Conservation (phyloP, 2,113 vertebrate species). For the Xiphophorus maculatus region DNA sequence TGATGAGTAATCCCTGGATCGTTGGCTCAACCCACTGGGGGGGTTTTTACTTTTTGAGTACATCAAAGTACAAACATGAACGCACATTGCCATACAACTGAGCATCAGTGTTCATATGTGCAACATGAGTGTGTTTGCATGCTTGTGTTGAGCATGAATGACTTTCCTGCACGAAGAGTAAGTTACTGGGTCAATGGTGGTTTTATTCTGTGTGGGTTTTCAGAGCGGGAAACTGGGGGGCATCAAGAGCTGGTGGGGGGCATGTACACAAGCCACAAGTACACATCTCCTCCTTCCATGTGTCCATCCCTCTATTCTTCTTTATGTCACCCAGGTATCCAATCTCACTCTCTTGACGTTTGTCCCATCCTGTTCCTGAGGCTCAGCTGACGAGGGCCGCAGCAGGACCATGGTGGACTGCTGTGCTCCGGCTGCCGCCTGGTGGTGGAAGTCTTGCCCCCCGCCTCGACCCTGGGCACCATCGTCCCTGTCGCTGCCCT, state of each 20-base stretch:
- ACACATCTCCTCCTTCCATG: constrained; percentile 59
- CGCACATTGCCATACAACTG: constrained; percentile 34
- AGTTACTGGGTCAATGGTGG: constrained; percentile 29
- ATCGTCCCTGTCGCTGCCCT: constrained; percentile 92
- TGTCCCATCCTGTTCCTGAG: constrained; percentile 85
- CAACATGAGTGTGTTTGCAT: constrained; percentile 56
- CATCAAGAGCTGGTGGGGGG: constrained; percentile 45
- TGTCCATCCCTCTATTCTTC: constrained; percentile 35
- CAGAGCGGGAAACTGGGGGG: constrained; percentile 6
- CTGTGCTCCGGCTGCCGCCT: constrained; percentile 46
- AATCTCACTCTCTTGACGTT: constrained; percentile 92
- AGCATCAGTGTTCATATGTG: constrained; percentile 47
- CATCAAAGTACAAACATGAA: constrained; percentile 44
- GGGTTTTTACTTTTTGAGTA: constrained; percentile 18
- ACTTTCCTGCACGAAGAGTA: constrained; percentile 36
- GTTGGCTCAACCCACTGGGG: constrained; percentile 25
- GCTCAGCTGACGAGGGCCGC: constrained; percentile 80
- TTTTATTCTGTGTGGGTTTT: constrained; percentile 1
- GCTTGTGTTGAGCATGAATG: constrained; percentile 40
- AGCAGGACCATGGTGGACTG: constrained; percentile 85
- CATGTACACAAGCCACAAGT: constrained; percentile 69
- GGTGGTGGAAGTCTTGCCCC: constrained; percentile 82
- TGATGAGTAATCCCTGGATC: constrained; percentile 52
- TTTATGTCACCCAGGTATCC: constrained; percentile 94
- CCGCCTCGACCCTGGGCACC: constrained; percentile 60